These are phyloP conservation scores for Drosophila mimetica DNA, from an alignment of 2,888 invertebrate species.

Conservation along the genomic window DNA sequence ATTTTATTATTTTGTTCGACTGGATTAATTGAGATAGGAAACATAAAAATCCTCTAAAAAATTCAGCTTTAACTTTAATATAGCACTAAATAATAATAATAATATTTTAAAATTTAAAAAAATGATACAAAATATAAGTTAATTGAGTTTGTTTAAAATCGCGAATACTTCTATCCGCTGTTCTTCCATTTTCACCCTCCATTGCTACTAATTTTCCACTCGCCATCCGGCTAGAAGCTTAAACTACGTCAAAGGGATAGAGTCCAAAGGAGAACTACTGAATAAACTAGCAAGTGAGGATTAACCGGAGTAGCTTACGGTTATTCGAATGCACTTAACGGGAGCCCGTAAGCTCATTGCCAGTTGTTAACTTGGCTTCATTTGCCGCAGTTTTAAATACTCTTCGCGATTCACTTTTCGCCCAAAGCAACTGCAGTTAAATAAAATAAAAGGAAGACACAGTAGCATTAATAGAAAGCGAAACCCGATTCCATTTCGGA, in stretches of 20 bases:
- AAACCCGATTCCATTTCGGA: slow-evolving; percentile 41
- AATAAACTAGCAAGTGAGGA: slow-evolving; percentile 24
- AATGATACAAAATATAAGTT: not conserved
- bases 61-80: no score
- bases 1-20: no score
- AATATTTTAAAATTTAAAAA: not conserved
- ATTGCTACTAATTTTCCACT: not conserved
- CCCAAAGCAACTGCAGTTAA: not conserved
- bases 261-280: slow-evolving; percentile 8
- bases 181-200: not conserved
- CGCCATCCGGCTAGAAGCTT: slow-evolving; percentile 15
- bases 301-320: slow-evolving; percentile 53
- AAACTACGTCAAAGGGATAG: slow-evolving; percentile 25
- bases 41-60: no score
- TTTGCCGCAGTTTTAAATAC: slow-evolving; percentile 40
- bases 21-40: no score
- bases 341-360: slow-evolving; percentile 36
- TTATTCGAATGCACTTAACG: slow-evolving; percentile 61
- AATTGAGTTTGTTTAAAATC: not conserved
- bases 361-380: slow-evolving; percentile 52
- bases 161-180: not conserved
- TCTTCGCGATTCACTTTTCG: slow-evolving; percentile 4
- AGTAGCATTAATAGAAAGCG: slow-evolving; percentile 44
- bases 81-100: not conserved
- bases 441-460: slow-evolving; percentile 6